phyloP scores from a whole-genome alignment of 2,888 invertebrate species.

The Matsumyia berberina region DNA sequence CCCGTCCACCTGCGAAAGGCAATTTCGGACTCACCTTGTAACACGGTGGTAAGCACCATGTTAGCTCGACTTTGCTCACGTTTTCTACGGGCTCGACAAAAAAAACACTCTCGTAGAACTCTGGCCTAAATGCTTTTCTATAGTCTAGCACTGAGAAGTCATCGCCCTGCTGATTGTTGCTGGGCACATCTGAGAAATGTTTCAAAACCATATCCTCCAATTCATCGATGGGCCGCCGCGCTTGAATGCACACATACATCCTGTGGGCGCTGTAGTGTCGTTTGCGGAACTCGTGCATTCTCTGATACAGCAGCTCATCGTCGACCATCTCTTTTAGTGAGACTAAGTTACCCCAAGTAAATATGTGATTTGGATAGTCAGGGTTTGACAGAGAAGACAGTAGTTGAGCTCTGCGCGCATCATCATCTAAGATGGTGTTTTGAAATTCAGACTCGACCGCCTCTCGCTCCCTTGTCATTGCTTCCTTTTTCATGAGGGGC shows the following conservation, averaged over 20 bases:
- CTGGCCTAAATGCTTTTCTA: constrained; percentile 80
- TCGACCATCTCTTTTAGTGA: constrained; percentile 89
- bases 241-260: constrained; percentile 94
- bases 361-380: constrained; percentile 90
- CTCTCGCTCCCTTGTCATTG: constrained; percentile 94
- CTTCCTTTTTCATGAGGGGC: constrained; percentile 93
- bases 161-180: constrained; percentile 87
- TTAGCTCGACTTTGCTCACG: constrained; percentile 87
- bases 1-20: not conserved
- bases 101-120: constrained; percentile 84
- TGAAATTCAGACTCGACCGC: constrained; percentile 96
- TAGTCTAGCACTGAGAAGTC: constrained; percentile 86
- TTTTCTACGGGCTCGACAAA: constrained; percentile 91
- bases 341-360: constrained; percentile 93
- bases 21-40: constrained; percentile 73
- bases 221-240: constrained; percentile 84
- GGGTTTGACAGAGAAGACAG: constrained; percentile 88
- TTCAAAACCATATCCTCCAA: constrained; percentile 83
- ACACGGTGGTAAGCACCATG: constrained; percentile 82
- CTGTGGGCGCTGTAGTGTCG: constrained; percentile 93
- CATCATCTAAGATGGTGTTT: constrained; percentile 90
- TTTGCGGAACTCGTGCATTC: constrained; percentile 90
- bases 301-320: constrained; percentile 88
- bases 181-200: constrained; percentile 89
- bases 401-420: constrained; percentile 90